A percentile compares a stretch with the other conserved stretches of the same genome.
Evolutionary conservation across 2,113 vertebrate genomes (phyloP).

Genomic region (Alces alces): DNA sequence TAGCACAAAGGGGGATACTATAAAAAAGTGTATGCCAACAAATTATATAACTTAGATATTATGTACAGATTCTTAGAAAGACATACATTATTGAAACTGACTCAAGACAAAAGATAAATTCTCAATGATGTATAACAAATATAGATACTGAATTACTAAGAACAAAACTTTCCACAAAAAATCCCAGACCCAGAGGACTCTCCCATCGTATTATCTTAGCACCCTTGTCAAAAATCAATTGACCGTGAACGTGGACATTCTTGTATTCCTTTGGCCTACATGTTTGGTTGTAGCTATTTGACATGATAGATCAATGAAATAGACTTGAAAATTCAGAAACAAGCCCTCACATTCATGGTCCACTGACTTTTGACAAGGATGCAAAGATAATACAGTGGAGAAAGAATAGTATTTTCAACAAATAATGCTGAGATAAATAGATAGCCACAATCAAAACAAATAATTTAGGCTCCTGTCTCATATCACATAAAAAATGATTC

Average conservation of each 20-base stretch:
- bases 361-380: background rate
- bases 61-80: background rate
- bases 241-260: background rate
- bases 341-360: background rate
- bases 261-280: background rate
- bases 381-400: background rate
- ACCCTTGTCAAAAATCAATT: background rate
- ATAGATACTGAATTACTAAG: background rate
- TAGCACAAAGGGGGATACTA: background rate
- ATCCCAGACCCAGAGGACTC: background rate
- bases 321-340: background rate
- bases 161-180: background rate
- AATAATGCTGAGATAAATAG: background rate
- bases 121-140: background rate
- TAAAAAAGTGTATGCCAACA: background rate
- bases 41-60: background rate
- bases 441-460: background rate
- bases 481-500: background rate
- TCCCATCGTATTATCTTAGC: background rate
- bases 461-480: background rate
- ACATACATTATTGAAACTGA: background rate
- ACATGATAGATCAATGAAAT: background rate
- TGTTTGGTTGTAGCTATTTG: background rate
- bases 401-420: background rate
- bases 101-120: background rate